Evolutionary conservation across 2,888 invertebrate genomes (phyloP).

Genomic region (Ectemnius lituratus): DNA sequence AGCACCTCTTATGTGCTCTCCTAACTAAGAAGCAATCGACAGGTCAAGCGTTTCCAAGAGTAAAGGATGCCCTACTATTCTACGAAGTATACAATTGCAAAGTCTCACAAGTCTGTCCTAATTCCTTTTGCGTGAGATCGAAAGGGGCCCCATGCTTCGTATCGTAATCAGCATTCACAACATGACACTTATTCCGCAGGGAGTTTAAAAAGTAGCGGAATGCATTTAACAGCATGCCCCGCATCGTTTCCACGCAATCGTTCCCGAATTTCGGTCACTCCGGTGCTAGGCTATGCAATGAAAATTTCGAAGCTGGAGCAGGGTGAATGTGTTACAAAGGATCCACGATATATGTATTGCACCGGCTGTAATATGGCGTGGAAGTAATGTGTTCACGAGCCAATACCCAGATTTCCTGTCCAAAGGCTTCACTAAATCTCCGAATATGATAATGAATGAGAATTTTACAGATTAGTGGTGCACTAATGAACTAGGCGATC

Average conservation of each 20-base stretch:
- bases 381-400: slow-evolving; percentile 52
- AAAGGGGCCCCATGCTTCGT: slow-evolving; percentile 29
- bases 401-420: slow-evolving; percentile 47
- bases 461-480: slow-evolving; percentile 58
- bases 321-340: slow-evolving; percentile 21
- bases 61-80: slow-evolving; percentile 10
- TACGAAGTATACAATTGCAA: slow-evolving; percentile 40
- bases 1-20: not conserved
- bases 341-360: slow-evolving; percentile 25
- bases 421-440: slow-evolving; percentile 61
- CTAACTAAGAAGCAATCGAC: slow-evolving; percentile 16
- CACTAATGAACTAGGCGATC: slow-evolving; percentile 46
- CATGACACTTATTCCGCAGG: slow-evolving; percentile 15
- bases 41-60: slow-evolving; percentile 20
- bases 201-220: slow-evolving; percentile 30
- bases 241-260: slow-evolving; percentile 20
- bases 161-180: slow-evolving; percentile 23
- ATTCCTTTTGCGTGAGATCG: slow-evolving; percentile 25
- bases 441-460: slow-evolving; percentile 38
- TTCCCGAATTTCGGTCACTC: not conserved
- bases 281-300: slow-evolving; percentile 18
- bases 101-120: slow-evolving; percentile 37
- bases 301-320: slow-evolving; percentile 16
- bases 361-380: slow-evolving; percentile 41
- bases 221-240: slow-evolving; percentile 3